A percentile compares a stretch with the other conserved stretches of the same genome.
These are phyloP conservation scores for Rhingia campestris DNA, from an alignment of 2,888 invertebrate species.

Conservation along the genomic window DNA sequence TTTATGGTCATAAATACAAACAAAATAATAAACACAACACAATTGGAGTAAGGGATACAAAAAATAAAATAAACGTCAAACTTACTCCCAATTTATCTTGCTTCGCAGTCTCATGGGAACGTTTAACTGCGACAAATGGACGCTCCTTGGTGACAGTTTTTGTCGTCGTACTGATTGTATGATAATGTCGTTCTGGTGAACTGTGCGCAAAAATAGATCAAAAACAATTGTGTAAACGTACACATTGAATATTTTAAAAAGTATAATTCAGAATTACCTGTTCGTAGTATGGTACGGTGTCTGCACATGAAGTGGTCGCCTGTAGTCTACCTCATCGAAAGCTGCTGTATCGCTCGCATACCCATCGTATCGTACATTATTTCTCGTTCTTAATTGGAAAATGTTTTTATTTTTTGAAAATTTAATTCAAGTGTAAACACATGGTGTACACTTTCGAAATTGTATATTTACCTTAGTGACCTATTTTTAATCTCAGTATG, in stretches of 20 bases:
- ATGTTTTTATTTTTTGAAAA: slow-evolving; percentile 30
- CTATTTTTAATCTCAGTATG: slow-evolving; percentile 82
- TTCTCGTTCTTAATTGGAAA: slow-evolving; percentile 64
- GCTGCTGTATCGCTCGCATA: slow-evolving; percentile 77
- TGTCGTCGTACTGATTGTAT: slow-evolving; percentile 80
- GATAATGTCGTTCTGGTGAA: slow-evolving; percentile 81
- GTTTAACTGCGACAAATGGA: slow-evolving; percentile 86
- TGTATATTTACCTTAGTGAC: slow-evolving; percentile 83
- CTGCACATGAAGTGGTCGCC: slow-evolving; percentile 76
- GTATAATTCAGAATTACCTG: slow-evolving; percentile 68
- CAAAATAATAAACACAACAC: slow-evolving; percentile 21
- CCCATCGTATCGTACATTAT: slow-evolving; percentile 76
- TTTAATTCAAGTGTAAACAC: background rate
- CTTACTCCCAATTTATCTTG: slow-evolving; percentile 75
- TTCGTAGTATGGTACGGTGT: slow-evolving; percentile 75
- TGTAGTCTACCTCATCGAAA: slow-evolving; percentile 77
- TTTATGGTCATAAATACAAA: slow-evolving; percentile 7
- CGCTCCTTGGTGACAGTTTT: slow-evolving; percentile 82
- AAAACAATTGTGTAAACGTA: slow-evolving; percentile 4
- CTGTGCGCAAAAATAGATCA: slow-evolving; percentile 16
- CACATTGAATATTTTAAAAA: slow-evolving; percentile 6
- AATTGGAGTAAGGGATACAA: slow-evolving; percentile 12
- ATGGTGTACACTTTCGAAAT: background rate
- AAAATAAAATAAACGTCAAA: slow-evolving; percentile 49
- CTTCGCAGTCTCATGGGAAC: slow-evolving; percentile 83